Evolutionary conservation across 2,113 vertebrate species (phyloP).

Genomic region (Piprites chloris): DNA sequence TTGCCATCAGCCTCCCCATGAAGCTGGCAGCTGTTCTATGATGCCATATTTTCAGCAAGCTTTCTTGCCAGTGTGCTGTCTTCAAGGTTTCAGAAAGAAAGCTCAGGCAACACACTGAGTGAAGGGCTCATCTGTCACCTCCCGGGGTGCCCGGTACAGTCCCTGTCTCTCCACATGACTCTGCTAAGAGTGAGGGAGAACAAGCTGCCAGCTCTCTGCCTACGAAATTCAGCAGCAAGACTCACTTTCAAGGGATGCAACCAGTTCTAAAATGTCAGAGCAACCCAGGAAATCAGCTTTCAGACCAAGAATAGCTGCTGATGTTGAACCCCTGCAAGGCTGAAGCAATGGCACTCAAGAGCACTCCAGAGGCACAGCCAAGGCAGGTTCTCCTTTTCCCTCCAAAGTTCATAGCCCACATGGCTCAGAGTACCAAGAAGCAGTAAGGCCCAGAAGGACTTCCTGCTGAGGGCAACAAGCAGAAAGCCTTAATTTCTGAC

Average conservation of each 20-base stretch:
- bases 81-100: not conserved
- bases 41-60: not conserved
- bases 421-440: not conserved
- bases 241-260: not conserved
- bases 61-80: not conserved
- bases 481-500: not conserved
- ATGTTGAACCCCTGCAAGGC: not conserved
- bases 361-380: not conserved
- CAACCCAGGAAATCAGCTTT: not conserved
- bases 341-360: accelerated
- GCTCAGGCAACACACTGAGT: not conserved
- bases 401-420: not conserved
- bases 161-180: not conserved
- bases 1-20: not conserved
- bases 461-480: not conserved
- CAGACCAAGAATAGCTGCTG: not conserved
- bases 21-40: not conserved
- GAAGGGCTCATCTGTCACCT: not conserved
- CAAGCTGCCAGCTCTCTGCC: not conserved
- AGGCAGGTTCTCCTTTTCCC: not conserved
- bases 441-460: not conserved
- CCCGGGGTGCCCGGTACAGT: accelerated
- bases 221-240: not conserved
- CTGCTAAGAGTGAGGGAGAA: not conserved
- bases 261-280: not conserved